These are phyloP conservation scores for Philonicus albiceps DNA, from an alignment of 2,888 invertebrate species.

Conservation along the genomic window DNA sequence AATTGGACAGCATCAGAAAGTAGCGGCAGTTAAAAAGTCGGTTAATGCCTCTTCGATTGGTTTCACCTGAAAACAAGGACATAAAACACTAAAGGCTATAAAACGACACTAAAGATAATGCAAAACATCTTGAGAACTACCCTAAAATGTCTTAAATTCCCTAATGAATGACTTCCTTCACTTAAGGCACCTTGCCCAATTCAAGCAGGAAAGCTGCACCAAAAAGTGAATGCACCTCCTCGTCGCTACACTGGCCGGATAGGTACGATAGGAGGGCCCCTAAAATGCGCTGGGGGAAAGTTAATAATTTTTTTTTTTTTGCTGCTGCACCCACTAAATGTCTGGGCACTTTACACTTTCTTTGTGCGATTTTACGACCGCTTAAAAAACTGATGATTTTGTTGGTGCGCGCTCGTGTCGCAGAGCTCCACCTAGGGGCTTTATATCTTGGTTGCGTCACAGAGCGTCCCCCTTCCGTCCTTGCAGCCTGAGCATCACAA, in stretches of 20 bases:
- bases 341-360: conserved; percentile 10
- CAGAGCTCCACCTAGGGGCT: background rate
- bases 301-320: conserved; percentile 17
- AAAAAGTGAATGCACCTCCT: background rate
- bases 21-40: background rate
- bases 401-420: background rate
- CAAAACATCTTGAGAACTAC: background rate
- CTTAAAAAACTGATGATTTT: background rate
- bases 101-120: background rate
- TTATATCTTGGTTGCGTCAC: background rate
- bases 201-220: background rate
- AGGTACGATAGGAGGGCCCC: background rate
- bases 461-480: background rate
- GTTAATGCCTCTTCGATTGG: background rate
- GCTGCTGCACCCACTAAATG: conserved; percentile 4
- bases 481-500: conserved; percentile 9
- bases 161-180: background rate
- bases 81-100: background rate
- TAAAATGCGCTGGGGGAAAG: background rate
- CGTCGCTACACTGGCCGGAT: background rate
- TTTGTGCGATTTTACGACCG: conserved; percentile 16
- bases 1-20: background rate
- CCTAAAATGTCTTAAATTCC: background rate
- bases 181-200: background rate
- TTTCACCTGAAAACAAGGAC: background rate